phyloP scores from a whole-genome alignment of 1,140 invertebrate genomes.

The Trichomalopsis sarcophagae region DNA sequence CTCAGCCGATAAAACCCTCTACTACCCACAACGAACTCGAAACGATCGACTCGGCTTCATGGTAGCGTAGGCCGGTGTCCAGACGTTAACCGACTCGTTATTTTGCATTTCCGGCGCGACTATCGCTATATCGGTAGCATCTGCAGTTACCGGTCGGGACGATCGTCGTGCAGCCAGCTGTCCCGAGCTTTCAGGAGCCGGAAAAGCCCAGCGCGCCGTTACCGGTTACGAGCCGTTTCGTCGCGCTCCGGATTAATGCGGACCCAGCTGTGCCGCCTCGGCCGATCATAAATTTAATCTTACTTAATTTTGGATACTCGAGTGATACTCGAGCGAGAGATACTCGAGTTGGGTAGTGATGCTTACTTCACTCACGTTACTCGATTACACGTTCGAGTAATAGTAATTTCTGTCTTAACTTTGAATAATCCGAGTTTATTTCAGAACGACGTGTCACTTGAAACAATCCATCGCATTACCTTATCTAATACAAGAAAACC shows the following conservation, averaged over 20 bases:
- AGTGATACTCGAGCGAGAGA: too few relatives aligned
- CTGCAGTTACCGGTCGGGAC: constrained; percentile 17
- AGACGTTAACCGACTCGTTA: constrained; percentile 7
- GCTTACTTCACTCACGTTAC: too few relatives aligned
- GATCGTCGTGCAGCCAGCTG: background rate
- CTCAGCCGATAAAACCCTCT: background rate
- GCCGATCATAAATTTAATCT: constrained; percentile 49
- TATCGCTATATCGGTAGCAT: background rate
- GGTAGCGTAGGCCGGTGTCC: background rate
- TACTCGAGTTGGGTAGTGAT: too few relatives aligned
- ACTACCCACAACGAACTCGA: too few relatives aligned
- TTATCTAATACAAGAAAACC: background rate
- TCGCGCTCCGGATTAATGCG: constrained; percentile 22
- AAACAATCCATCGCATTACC: background rate
- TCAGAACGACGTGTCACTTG: too few relatives aligned
- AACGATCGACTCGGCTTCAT: too few relatives aligned
- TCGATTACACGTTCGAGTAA: too few relatives aligned
- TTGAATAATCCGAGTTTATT: too few relatives aligned
- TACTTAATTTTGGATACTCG: constrained; percentile 49
- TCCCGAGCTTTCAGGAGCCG: constrained; percentile 26
- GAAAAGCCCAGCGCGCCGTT: constrained; percentile 27
- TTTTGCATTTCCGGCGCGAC: constrained; percentile 9
- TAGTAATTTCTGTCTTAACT: too few relatives aligned
- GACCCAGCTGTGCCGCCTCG: constrained; percentile 15
- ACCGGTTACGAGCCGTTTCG: constrained; percentile 33